These are phyloP conservation scores for Epizoanthus stellaris DNA, from an alignment of 92 coral and sea anemone genomes.

Conservation along the genomic window DNA sequence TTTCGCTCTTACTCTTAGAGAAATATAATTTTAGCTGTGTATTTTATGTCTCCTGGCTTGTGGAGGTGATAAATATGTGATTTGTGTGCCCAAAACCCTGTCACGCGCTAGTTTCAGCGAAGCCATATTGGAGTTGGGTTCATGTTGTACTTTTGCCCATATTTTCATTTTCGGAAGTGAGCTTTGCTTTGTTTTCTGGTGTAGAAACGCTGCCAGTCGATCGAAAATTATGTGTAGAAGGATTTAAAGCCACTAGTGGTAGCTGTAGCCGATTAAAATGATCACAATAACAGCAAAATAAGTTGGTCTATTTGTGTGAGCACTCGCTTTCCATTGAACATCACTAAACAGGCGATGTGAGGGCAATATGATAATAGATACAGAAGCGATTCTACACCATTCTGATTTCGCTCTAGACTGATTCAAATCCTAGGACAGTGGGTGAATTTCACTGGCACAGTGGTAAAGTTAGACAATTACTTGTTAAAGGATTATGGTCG, in stretches of 20 bases:
- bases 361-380: constrained; percentile 50
- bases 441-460: not conserved
- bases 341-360: constrained; percentile 44
- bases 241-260: not conserved
- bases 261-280: not conserved
- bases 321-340: constrained; percentile 29
- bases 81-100: constrained; percentile 70
- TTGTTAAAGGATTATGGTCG: not conserved
- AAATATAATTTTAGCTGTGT: constrained; percentile 19
- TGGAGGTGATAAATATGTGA: constrained; percentile 70
- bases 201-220: constrained; percentile 50
- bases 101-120: constrained; percentile 81
- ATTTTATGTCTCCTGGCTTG: constrained; percentile 72
- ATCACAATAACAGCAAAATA: constrained; percentile 13
- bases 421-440: constrained; percentile 6
- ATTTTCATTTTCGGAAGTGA: constrained; percentile 59
- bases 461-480: not conserved
- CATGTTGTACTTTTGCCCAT: constrained; percentile 60
- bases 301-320: not conserved
- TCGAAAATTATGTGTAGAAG: not conserved
- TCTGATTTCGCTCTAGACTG: constrained; percentile 49
- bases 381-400: constrained; percentile 32
- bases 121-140: constrained; percentile 78
- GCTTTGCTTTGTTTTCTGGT: constrained; percentile 49
- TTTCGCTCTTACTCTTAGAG: constrained; percentile 40